Base-by-base conservation (phyloP, 2,113 vertebrate species). In the Chlorodrepanis virens region DNA sequence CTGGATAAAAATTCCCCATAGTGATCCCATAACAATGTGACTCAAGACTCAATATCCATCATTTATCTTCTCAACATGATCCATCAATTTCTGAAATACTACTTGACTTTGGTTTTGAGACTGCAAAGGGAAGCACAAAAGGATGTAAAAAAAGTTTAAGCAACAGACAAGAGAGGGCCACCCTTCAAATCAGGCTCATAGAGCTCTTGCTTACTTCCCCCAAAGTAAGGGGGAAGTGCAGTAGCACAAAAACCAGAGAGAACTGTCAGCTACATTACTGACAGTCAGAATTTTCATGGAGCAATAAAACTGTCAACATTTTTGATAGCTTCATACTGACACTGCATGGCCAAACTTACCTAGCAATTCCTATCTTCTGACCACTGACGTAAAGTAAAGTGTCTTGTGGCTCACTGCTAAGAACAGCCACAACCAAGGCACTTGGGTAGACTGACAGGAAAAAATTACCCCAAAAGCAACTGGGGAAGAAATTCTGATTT, bases 211-310 rank as follows among this genome's bases (percentile, higher is more conserved):
- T 82, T 72, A 54, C 54, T 42, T 81, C 44, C 35, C 50, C 42
- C 39, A 88, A 81, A 79, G 42, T 35, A 35, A 35, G 35, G 35
- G 35, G 35, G 35, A 35, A 35, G 35, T 5, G 8, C 22, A 68
- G 45, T 2, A 72, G 37, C 63, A 83, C 0, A 0, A 88, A 80
- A 89, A 40, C 14, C 50, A 88, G 42, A 0, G 1, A 87, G 57
- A 63, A 42, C 33, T 5, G 1, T 8, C 78, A 87, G 33, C 57
- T 77, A 39, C 9, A 4, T 69, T 77, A 80, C 35, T 67, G 68
- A 83, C 75, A 93, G 28, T 12, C 47, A 50, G 21, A 74, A 90
- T 61, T 67, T 85, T 87, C 85, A 52, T 88, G 59, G 3, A 83
- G 78, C 50, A 91, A 74, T 50, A 77, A 49, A 80, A 77, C 27